Percentiles rank a stretch among this genome's conserved stretches.
Evolutionary conservation across 1,140 invertebrate genomes (phyloP).

Genomic region (Oedothorax gibbosus): DNA sequence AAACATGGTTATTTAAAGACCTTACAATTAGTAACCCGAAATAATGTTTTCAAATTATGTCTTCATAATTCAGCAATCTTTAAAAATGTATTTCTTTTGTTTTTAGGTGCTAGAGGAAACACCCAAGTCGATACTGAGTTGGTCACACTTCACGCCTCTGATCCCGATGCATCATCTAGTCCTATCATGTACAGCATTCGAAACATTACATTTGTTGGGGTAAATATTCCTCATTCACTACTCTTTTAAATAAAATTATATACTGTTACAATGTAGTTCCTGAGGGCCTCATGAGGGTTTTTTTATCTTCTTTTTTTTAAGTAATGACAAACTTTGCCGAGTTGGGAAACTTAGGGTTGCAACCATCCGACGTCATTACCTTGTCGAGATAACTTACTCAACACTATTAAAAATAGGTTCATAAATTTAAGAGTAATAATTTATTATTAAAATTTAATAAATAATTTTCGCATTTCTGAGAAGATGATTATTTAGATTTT

Average conservation of each 20-base stretch:
- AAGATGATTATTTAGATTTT: no score
- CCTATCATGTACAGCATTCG: constrained; percentile 76
- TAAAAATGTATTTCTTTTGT: background rate
- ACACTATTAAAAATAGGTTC: no score
- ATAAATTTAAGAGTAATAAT: no score
- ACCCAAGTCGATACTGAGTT: constrained; percentile 80
- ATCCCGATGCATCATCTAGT: constrained; percentile 76
- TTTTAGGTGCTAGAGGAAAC: constrained; percentile 77
- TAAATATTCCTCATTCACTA: constrained; percentile 64
- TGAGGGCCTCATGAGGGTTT: background rate
- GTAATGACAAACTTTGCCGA: no score
- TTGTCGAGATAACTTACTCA: no score
- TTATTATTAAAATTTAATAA: no score
- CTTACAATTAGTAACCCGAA: background rate
- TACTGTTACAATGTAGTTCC: background rate
- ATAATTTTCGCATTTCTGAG: no score
- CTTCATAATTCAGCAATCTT: background rate
- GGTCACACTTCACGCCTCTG: constrained; percentile 76
- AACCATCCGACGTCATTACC: no score
- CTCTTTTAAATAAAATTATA: background rate
- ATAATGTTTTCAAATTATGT: background rate
- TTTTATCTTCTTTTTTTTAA: no score
- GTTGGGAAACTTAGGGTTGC: no score
- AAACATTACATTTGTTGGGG: constrained; percentile 76
- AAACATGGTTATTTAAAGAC: background rate